A percentile compares a stretch with the other conserved stretches of the same genome.
These are phyloP conservation scores for Jordanella pulchra DNA, from an alignment of 2,797 vertebrate species.

Conservation along the genomic window DNA sequence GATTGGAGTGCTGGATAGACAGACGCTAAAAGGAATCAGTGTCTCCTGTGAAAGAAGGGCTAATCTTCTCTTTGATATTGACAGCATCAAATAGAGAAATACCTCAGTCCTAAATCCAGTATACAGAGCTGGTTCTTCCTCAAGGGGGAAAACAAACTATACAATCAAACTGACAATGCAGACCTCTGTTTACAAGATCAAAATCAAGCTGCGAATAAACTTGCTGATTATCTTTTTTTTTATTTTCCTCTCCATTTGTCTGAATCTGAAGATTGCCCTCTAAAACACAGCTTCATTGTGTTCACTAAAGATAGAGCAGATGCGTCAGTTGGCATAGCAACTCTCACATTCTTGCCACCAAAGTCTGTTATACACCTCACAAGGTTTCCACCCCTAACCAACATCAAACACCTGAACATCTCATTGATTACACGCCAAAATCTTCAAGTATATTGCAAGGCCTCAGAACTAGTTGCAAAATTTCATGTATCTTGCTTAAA, in stretches of 20 bases:
- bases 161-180: conserved; percentile 45
- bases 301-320: conserved; percentile 43
- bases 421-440: conserved; percentile 24
- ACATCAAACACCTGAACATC: conserved; percentile 42
- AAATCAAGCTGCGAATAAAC: conserved; percentile 53
- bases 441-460: not conserved
- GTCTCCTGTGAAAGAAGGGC: conserved; percentile 28
- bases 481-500: not conserved
- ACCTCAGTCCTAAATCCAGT: conserved; percentile 41
- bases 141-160: conserved; percentile 40
- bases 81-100: conserved; percentile 60
- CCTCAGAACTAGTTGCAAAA: not conserved
- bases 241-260: conserved; percentile 38
- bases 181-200: conserved; percentile 41
- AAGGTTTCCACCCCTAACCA: conserved; percentile 11
- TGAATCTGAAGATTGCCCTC: conserved; percentile 40
- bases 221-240: conserved; percentile 40
- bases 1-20: conserved; percentile 45
- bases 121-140: conserved; percentile 22
- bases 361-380: conserved; percentile 19
- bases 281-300: conserved; percentile 60
- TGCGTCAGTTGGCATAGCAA: conserved; percentile 68
- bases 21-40: conserved; percentile 49
- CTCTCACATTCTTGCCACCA: conserved; percentile 27
- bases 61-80: conserved; percentile 68